A percentile compares a stretch with the other conserved stretches of the same genome.
These are phyloP conservation scores for Bradysia coprophila DNA, from an alignment of 1,140 invertebrate species.

Conservation along the genomic window DNA sequence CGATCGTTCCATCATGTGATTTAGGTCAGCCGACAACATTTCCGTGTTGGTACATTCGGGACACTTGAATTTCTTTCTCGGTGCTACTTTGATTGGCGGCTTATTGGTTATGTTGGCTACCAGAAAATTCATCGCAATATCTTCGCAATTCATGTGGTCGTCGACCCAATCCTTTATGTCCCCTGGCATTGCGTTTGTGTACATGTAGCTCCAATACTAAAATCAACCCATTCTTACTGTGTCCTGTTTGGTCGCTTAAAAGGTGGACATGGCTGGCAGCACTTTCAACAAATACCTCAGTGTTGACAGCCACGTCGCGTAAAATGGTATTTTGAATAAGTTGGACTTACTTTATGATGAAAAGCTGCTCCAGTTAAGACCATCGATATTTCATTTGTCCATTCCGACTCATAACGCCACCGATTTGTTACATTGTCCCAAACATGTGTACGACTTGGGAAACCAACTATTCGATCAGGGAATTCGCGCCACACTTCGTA, in stretches of 20 bases:
- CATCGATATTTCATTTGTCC: conserved; percentile 88
- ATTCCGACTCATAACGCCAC: conserved; percentile 88
- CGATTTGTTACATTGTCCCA: conserved; percentile 69
- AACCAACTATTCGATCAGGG: conserved; percentile 81
- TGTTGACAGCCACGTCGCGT: too few species aligned
- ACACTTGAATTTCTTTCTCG: conserved; percentile 96
- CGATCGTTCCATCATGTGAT: conserved; percentile 85
- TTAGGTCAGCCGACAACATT: conserved; percentile 81
- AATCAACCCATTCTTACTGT: too few species aligned
- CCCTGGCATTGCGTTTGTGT: conserved; percentile 62
- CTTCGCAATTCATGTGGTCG: conserved; percentile 86
- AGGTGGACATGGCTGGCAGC: too few species aligned
- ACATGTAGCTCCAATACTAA: conserved; percentile 76
- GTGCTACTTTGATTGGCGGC: conserved; percentile 89
- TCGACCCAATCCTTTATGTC: conserved; percentile 74
- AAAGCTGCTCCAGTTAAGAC: conserved; percentile 86
- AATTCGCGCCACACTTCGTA: conserved; percentile 83
- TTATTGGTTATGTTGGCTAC: conserved; percentile 81
- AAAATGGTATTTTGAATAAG: too few species aligned
- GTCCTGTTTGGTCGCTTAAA: too few species aligned
- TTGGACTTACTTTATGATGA: conserved; percentile 66
- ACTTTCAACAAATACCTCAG: too few species aligned
- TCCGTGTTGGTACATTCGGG: conserved; percentile 86
- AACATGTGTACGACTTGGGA: conserved; percentile 74
- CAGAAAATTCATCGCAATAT: conserved; percentile 90